Evolutionary conservation across 2,113 vertebrate genomes (phyloP), one percentile per base, ranked within the genome.

Genomic region (Syngnathoides biaculeatus): DNA sequence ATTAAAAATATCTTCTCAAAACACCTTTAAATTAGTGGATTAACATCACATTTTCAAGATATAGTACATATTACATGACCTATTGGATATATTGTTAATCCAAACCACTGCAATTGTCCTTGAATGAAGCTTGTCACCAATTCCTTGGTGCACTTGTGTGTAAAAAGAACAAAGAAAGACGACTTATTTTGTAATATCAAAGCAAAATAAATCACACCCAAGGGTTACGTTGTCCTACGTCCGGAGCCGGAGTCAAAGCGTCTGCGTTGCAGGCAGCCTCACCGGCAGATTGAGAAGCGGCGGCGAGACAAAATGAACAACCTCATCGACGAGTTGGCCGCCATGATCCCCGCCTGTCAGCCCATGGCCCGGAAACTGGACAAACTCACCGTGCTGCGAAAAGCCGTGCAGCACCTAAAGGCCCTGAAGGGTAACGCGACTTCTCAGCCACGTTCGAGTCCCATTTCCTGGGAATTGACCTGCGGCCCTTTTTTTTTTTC

Each of bases 291-390:
- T 43, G 96, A 98, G 83, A 98, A 97, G 87, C 83, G 95, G 38
- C 92, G 95, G 8, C 86, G 96, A 80, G 96, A 98, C 69, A 98
- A 97, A 86, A 97, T 98, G 94, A 97, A 98, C 89, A 96, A 91
- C 61, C 95, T 96, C 68, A 98, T 98, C 3, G 95, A 98, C 1
- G 96, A 98, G 78, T 86, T 98, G 90, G 92, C 95, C 0, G 92
- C 94, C 68, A 88, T 97, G 91, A 95, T 98, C 68, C 95, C 95
- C 2, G 93, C 95, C 0, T 98, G 96, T 86, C 96, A 94, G 1
- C 95, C 95, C 0, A 93, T 95, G 93, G 92, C 94, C 20, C 89
- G 94, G 22, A 96, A 95, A 72, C 86, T 95, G 10, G 95, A 98
- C 81, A 98, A 96, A 63, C 94, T 97, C 26, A 96, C 95, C 0